These are phyloP conservation scores for Ophonus ardosiacus DNA, from an alignment of 2,888 invertebrate species.

Conservation along the genomic window DNA sequence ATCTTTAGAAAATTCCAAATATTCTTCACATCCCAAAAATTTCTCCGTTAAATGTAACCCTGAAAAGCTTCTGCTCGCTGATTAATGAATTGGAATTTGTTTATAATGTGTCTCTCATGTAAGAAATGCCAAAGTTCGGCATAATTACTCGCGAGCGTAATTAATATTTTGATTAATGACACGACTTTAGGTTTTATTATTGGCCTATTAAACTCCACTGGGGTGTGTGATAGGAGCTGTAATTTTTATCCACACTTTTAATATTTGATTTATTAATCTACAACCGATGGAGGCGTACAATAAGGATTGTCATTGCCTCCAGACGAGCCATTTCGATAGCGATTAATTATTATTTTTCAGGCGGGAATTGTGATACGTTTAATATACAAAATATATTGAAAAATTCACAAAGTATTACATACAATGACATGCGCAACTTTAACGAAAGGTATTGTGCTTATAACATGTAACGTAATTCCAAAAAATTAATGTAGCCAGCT, in stretches of 20 bases:
- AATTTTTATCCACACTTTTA: constrained; percentile 59
- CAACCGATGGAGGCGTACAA: background rate
- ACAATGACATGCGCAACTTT: too few relatives aligned
- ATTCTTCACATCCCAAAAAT: too few relatives aligned
- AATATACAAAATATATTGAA: too few relatives aligned
- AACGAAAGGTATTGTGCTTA: too few relatives aligned
- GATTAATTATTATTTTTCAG: background rate
- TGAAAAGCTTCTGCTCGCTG: background rate
- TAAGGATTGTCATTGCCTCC: background rate
- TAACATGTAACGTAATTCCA: too few relatives aligned
- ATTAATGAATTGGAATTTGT: constrained; percentile 61
- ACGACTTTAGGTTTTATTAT: constrained; percentile 58
- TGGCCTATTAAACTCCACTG: constrained; percentile 54
- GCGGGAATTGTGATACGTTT: background rate
- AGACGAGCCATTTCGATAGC: background rate
- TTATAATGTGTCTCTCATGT: constrained; percentile 58
- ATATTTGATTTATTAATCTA: constrained; percentile 61
- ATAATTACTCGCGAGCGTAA: constrained; percentile 65
- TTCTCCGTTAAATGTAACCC: too few relatives aligned
- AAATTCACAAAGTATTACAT: too few relatives aligned
- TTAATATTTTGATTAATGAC: constrained; percentile 64
- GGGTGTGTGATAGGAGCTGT: constrained; percentile 55
- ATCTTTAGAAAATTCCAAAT: too few relatives aligned
- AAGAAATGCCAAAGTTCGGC: constrained; percentile 68
- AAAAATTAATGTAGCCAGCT: too few relatives aligned